phyloP scores from a whole-genome alignment of 2,797 vertebrate genomes.

The Phalanger gymnotis region DNA sequence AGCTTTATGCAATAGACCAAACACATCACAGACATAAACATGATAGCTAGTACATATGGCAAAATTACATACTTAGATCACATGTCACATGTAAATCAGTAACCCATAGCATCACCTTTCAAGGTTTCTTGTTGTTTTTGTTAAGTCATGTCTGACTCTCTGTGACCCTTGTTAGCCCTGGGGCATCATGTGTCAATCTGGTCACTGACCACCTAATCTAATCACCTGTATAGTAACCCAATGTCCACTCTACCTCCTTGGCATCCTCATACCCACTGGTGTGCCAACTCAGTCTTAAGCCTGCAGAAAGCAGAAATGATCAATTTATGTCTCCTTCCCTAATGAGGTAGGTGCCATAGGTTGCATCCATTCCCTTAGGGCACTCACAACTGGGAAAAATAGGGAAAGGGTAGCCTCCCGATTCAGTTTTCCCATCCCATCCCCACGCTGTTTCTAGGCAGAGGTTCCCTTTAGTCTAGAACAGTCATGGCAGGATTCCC shows the following conservation, averaged over 20 bases:
- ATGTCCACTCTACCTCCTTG: background rate
- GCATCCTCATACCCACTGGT: background rate
- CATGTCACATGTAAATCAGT: background rate
- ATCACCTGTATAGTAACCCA: background rate
- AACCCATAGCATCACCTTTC: background rate
- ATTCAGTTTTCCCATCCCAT: background rate
- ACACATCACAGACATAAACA: background rate
- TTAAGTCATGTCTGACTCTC: background rate
- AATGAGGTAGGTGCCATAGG: background rate
- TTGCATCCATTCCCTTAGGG: background rate
- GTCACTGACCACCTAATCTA: background rate
- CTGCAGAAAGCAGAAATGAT: background rate
- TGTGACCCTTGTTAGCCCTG: background rate
- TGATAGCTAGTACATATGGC: background rate
- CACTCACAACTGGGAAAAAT: background rate
- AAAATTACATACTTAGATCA: background rate
- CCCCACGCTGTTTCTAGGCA: background rate
- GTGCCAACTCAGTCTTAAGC: background rate
- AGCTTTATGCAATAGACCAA: background rate
- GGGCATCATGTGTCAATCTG: background rate
- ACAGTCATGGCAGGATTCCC: background rate
- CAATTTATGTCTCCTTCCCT: background rate
- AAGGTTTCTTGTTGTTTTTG: background rate
- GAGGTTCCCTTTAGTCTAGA: background rate
- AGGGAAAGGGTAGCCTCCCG: background rate